phyloP scores from a whole-genome alignment of 2,888 invertebrate genomes.

The Ectropis crepuscularia region DNA sequence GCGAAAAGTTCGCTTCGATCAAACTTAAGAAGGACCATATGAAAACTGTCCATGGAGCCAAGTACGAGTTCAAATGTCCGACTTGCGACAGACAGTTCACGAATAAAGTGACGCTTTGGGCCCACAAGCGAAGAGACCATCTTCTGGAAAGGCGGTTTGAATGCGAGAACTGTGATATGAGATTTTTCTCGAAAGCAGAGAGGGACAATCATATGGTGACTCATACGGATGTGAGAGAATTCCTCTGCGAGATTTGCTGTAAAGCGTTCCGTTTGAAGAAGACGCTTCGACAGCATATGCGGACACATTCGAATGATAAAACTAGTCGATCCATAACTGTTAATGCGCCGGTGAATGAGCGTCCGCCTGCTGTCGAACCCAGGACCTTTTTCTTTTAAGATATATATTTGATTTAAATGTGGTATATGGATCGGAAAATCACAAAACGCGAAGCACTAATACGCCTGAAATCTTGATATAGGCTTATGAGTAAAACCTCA shows the following conservation, averaged over 20 bases:
- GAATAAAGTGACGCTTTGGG: conserved; percentile 52
- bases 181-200: conserved; percentile 57
- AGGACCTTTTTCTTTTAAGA: conserved; percentile 38
- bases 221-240: conserved; percentile 60
- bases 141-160: conserved; percentile 61
- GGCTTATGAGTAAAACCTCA: no score
- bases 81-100: conserved; percentile 61
- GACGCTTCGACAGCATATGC: conserved; percentile 62
- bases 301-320: conserved; percentile 45
- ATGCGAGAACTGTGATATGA: conserved; percentile 61
- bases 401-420: neutral
- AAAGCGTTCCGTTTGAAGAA: conserved; percentile 62
- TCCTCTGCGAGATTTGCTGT: conserved; percentile 59
- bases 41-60: conserved; percentile 55
- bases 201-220: conserved; percentile 54
- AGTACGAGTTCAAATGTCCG: conserved; percentile 55
- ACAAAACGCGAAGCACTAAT: no score
- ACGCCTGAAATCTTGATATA: no score
- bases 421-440: no score
- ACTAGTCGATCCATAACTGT: conserved; percentile 25
- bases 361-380: conserved; percentile 32
- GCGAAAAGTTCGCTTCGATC: conserved; percentile 61
- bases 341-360: conserved; percentile 38
- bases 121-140: conserved; percentile 65
- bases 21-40: conserved; percentile 60